Base-by-base conservation (phyloP, 1,140 invertebrate species). In the Anastatus disparis region DNA sequence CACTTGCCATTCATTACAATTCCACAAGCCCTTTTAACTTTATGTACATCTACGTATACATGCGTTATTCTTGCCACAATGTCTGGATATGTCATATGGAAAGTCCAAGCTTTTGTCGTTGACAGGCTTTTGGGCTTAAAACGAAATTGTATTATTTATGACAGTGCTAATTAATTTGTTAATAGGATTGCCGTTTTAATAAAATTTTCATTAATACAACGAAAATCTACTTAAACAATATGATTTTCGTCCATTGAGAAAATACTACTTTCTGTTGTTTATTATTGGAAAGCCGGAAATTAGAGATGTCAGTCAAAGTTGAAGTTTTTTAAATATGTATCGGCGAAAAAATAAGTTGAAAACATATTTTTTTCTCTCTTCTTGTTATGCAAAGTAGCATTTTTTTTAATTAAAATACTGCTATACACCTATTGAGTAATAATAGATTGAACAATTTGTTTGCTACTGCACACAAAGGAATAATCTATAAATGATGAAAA, bases 131-230 rank as follows among this genome's bases (percentile, higher is more conserved):
- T n/a, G n/a, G 27, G n/a, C n/a, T n/a, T n/a, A n/a, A n/a, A n/a
- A n/a, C 27, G 52, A 1, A 55, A 55, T n/a, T 55, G 52, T 27
- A 35, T 55, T 55, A 55, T 55, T 55, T 55, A 55, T 29, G 29
- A 35, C 52, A 35, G 26, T 4, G n/a, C 29, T 35, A 35, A 55
- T 55, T 55, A 55, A 55, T 55, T 55, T 55, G 52, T 55, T 55
- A 35, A 55, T 31, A 15, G 26, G n/a, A n/a, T n/a, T 15, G 52
- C 3, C 9, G 31, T 55, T 55, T 55, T 55, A 55, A 55, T 52
- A 22, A n/a, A n/a, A n/a, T n/a, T n/a, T n/a, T n/a, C n/a, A n/a
- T n/a, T n/a, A n/a, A n/a, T n/a, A n/a, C n/a, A n/a, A n/a, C n/a
- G n/a, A n/a, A n/a, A n/a, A n/a, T n/a, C n/a, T n/a, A n/a, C n/a